These are phyloP conservation scores for Neuroterus valhalla DNA, from an alignment of 1,140 invertebrate genomes.

Conservation along the genomic window DNA sequence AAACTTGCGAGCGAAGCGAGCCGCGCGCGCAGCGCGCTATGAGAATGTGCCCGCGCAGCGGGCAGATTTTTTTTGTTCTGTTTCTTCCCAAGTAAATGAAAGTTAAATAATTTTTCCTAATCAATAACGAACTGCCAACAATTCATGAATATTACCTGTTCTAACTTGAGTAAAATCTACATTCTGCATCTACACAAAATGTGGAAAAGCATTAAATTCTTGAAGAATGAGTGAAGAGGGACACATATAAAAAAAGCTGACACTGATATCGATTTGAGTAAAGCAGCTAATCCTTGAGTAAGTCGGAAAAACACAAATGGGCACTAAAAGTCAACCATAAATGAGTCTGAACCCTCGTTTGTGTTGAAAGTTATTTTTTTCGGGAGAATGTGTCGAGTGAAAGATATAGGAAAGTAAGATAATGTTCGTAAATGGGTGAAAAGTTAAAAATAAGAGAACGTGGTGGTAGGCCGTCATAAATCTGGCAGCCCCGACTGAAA, in stretches of 20 bases:
- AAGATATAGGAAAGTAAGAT: constrained; percentile 58
- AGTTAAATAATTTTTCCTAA: too few relatives aligned
- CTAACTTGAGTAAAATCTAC: too few relatives aligned
- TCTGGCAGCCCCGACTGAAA: constrained; percentile 61
- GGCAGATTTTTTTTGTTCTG: too few relatives aligned
- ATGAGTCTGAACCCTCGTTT: constrained; percentile 52
- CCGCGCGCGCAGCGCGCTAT: too few relatives aligned
- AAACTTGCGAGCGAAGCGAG: too few relatives aligned
- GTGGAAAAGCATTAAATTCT: neutral
- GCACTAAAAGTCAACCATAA: constrained; percentile 50
- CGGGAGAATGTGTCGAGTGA: constrained; percentile 52
- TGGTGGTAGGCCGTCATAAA: constrained; percentile 65
- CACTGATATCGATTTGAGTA: constrained; percentile 25
- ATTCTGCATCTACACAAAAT: too few relatives aligned
- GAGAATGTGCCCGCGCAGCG: too few relatives aligned
- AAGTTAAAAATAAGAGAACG: constrained; percentile 72
- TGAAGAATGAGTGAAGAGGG: constrained; percentile 3
- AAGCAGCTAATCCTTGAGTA: constrained; percentile 7
- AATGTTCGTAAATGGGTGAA: constrained; percentile 74
- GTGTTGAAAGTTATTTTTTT: constrained; percentile 52
- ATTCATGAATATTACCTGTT: too few relatives aligned
- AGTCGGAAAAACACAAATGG: constrained; percentile 20
- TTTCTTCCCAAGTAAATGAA: too few relatives aligned
- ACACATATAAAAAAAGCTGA: constrained; percentile 21
- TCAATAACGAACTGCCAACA: too few relatives aligned